Evolutionary conservation across 1,140 invertebrate genomes (phyloP).

Genomic region (Drosophila arizonae): DNA sequence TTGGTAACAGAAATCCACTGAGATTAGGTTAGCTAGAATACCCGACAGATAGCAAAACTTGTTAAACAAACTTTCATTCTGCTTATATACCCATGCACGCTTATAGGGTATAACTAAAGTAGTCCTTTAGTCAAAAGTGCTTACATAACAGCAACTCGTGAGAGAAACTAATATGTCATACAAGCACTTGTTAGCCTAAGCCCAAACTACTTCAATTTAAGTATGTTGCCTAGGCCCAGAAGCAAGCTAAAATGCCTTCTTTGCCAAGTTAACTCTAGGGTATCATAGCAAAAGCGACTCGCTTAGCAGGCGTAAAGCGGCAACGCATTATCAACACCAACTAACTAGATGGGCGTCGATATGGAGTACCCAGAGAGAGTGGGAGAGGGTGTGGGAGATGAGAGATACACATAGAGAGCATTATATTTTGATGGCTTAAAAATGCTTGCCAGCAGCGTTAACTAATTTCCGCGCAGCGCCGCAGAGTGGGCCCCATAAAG

Average conservation of each 20-base stretch:
- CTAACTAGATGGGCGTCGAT: background rate
- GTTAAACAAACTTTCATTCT: too few relatives aligned
- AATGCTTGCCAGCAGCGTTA: slow-evolving; percentile 21
- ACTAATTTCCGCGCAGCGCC: slow-evolving; percentile 33
- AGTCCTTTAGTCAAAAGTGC: background rate
- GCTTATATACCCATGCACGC: too few relatives aligned
- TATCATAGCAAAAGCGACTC: slow-evolving; percentile 29
- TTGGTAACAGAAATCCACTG: too few relatives aligned
- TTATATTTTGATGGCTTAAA: slow-evolving; percentile 37
- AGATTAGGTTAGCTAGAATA: too few relatives aligned
- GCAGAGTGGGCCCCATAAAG: slow-evolving; percentile 36
- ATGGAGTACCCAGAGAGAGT: background rate
- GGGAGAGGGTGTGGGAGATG: too few relatives aligned
- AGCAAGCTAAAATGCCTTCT: background rate
- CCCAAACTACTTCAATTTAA: background rate
- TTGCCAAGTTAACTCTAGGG: background rate
- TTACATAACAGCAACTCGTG: background rate
- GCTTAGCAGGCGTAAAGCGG: slow-evolving; percentile 50
- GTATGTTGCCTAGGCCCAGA: background rate
- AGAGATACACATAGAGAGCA: background rate
- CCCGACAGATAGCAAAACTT: too few relatives aligned
- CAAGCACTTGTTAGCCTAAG: background rate
- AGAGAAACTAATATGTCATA: background rate
- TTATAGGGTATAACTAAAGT: background rate
- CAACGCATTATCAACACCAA: slow-evolving; percentile 36